phyloP scores from a whole-genome alignment of 2,888 invertebrate genomes.

The Periphyllus acericola region DNA sequence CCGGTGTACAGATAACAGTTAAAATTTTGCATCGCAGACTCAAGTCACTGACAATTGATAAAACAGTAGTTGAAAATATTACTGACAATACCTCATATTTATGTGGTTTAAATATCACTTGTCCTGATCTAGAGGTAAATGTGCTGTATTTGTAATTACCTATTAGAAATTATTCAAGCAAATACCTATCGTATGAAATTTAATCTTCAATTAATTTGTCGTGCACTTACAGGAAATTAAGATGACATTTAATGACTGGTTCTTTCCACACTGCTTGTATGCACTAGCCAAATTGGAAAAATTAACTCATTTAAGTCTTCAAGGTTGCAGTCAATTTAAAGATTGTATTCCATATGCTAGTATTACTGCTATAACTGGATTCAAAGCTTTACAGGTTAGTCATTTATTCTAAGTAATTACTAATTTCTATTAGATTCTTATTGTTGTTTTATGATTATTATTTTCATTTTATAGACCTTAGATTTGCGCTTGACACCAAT shows the following conservation, averaged over 20 bases:
- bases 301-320: slow-evolving; percentile 74
- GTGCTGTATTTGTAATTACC: not conserved
- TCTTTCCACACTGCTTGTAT: slow-evolving; percentile 78
- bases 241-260: slow-evolving; percentile 79
- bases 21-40: slow-evolving; percentile 44
- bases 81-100: slow-evolving; percentile 69
- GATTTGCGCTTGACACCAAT: slow-evolving; percentile 72
- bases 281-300: slow-evolving; percentile 77
- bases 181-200: not conserved
- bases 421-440: not conserved
- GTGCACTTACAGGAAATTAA: slow-evolving; percentile 72
- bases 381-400: slow-evolving; percentile 71
- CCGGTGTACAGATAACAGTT: slow-evolving; percentile 23
- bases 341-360: slow-evolving; percentile 83
- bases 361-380: slow-evolving; percentile 79
- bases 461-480: slow-evolving; percentile 67
- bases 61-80: slow-evolving; percentile 43
- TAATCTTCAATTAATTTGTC: not conserved
- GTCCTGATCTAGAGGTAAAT: slow-evolving; percentile 71
- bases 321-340: slow-evolving; percentile 75
- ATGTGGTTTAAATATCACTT: slow-evolving; percentile 70
- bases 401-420: not conserved
- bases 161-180: not conserved
- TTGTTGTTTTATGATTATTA: not conserved
- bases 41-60: slow-evolving; percentile 33